A percentile compares a stretch with the other conserved stretches of the same genome.
Evolutionary conservation across 2,888 invertebrate species (phyloP).

Genomic region (Autographa pulchrina): DNA sequence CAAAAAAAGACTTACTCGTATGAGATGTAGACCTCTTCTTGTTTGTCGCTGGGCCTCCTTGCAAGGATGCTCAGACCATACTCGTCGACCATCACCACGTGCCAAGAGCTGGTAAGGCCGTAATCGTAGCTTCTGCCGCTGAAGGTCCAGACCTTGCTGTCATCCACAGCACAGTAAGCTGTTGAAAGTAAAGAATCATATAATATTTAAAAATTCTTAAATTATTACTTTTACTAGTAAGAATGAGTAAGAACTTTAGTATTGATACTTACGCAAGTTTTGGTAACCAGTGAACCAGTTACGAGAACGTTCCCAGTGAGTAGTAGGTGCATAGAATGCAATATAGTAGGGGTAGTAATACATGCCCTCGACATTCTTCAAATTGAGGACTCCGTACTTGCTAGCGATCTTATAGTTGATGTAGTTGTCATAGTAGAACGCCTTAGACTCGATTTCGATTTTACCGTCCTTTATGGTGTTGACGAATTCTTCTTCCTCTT

Average conservation of each 20-base stretch:
- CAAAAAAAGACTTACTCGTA: constrained; percentile 74
- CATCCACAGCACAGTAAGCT: constrained; percentile 91
- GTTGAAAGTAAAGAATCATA: constrained; percentile 22
- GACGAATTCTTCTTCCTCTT: constrained; percentile 84
- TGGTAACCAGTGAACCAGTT: constrained; percentile 79
- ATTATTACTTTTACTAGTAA: no score
- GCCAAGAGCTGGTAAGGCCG: constrained; percentile 88
- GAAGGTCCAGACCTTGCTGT: constrained; percentile 90
- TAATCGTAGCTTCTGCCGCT: constrained; percentile 90
- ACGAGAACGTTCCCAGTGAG: constrained; percentile 61
- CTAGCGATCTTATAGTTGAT: constrained; percentile 84
- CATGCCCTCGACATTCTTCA: constrained; percentile 63
- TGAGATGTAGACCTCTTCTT: constrained; percentile 80
- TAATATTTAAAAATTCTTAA: not conserved
- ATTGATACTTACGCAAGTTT: constrained; percentile 87
- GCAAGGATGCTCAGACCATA: constrained; percentile 78
- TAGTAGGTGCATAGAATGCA: constrained; percentile 79
- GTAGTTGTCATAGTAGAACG: constrained; percentile 79
- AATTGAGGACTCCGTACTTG: constrained; percentile 80
- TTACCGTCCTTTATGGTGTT: constrained; percentile 78
- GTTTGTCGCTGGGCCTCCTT: constrained; percentile 71
- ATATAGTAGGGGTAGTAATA: constrained; percentile 29
- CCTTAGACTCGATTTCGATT: constrained; percentile 82
- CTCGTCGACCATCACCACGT: constrained; percentile 89
- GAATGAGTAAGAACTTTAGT: not conserved